Conservation (phyloP, 1,140 invertebrate species). For the Sesamia nonagrioides region DNA sequence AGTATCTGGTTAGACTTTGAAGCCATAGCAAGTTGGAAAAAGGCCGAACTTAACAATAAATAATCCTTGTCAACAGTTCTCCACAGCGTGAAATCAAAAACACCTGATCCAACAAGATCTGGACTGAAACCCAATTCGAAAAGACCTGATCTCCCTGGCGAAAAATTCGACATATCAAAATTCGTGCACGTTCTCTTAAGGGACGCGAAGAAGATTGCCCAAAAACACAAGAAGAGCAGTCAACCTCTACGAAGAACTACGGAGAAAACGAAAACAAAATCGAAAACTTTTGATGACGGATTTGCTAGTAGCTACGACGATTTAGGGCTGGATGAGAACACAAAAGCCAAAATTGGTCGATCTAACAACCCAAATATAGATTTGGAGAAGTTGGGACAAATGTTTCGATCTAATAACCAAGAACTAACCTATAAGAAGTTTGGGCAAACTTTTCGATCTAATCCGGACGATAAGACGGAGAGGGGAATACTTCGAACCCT, state of each 20-base stretch:
- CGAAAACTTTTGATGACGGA: too few relatives aligned
- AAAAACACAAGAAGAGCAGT: too few relatives aligned
- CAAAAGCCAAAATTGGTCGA: background rate
- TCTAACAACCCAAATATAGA: background rate
- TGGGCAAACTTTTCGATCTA: background rate
- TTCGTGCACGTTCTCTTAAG: background rate
- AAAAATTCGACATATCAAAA: background rate
- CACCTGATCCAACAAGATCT: background rate
- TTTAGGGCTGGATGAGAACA: background rate
- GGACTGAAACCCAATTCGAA: background rate
- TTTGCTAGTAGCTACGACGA: background rate
- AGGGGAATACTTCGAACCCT: background rate
- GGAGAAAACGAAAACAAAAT: background rate
- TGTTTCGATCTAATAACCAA: background rate
- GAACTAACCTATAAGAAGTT: background rate
- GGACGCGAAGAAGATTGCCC: background rate
- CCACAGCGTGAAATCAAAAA: background rate
- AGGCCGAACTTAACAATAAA: too few relatives aligned
- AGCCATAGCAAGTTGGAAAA: too few relatives aligned
- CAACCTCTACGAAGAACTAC: background rate
- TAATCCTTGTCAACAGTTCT: background rate
- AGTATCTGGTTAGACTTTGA: too few relatives aligned
- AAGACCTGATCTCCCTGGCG: too few relatives aligned
- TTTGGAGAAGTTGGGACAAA: background rate
- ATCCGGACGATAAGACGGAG: background rate